phyloP scores from a whole-genome alignment of 2,888 invertebrate species.

The Tigriopus californicus region DNA sequence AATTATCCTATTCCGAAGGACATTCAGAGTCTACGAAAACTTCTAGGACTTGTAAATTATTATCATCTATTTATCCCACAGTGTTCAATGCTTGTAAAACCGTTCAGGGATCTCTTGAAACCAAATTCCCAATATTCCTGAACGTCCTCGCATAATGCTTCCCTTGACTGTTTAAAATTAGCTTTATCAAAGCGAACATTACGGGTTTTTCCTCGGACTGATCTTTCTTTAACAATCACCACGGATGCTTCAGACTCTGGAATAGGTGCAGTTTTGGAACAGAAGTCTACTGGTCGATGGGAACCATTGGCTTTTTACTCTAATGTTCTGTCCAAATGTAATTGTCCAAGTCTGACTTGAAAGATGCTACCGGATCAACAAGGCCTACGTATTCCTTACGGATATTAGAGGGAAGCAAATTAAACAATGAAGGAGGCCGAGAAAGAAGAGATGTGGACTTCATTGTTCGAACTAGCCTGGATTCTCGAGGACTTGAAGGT shows the following conservation, averaged over 20 bases:
- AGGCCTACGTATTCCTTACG: too few species aligned
- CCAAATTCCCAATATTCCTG: neutral
- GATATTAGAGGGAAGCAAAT: too few species aligned
- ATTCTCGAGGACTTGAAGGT: too few species aligned
- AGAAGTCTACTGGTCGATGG: neutral
- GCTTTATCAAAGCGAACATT: neutral
- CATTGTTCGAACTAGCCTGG: too few species aligned
- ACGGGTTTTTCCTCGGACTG: neutral
- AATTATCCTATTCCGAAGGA: neutral
- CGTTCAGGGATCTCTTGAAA: neutral
- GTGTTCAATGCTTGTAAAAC: neutral
- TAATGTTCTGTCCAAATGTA: neutral
- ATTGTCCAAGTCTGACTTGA: neutral
- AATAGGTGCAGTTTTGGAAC: neutral
- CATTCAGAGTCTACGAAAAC: neutral
- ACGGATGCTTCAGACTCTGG: slow-evolving; percentile 1
- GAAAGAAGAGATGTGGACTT: too few species aligned
- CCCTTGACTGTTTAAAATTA: neutral
- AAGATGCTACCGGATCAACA: neutral
- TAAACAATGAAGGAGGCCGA: too few species aligned
- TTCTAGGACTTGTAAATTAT: neutral
- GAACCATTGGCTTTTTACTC: neutral
- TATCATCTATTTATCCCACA: neutral
- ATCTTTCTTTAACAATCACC: neutral
- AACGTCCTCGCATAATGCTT: neutral